Evolutionary conservation across 2,113 vertebrate genomes (phyloP), one percentile per base, ranked within the genome.

Genomic region (Chaetura pelagica): DNA sequence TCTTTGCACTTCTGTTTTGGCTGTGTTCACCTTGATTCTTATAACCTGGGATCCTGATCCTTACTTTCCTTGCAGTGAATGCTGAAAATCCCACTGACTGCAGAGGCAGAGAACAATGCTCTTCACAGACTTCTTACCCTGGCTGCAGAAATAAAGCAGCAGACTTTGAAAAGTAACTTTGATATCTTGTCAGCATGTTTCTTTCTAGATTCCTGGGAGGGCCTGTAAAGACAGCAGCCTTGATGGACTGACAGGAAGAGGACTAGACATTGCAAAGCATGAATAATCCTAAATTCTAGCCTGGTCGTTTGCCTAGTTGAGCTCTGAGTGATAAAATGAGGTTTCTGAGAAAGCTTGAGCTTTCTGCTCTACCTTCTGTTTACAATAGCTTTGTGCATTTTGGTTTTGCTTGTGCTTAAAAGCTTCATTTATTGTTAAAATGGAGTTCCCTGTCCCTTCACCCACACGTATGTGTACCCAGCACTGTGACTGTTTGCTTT

Each of bases 221-320:
- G 35, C 61, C 24, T 15, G 61, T 68, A 35, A 57, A 3, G 40
- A 19, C 38, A 57, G 55, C 34, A 75, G 44, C 23, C 48, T 23
- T 1, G 1, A 61, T 30, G 52, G 69, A 40, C 46, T 44, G 69
- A 68, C 91, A 93, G 93, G 95, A 96, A 91, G 81, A 96, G 58
- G 35, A 27, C 58, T 57, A 87, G 94, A 96, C 71, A n/a, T 89
- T 84, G 63, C 87, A 46, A 57, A 75, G 66, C 52, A n/a, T 82
- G 84, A 96, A 75, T 93, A 96, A 91, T 82, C 71, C 71, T 18
- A 2, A 91, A 40, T 84, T 68, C 89, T 89, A 54, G 40, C 66
- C 84, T 54, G 66, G 18, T 69, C 2, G 2, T 63, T 85, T 44
- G 27, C 77, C 49, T 58, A 46, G 30, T 34, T 30, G 51, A 74